phyloP scores from a whole-genome alignment of 2,888 invertebrate species.

The Sabatieria punctata region DNA sequence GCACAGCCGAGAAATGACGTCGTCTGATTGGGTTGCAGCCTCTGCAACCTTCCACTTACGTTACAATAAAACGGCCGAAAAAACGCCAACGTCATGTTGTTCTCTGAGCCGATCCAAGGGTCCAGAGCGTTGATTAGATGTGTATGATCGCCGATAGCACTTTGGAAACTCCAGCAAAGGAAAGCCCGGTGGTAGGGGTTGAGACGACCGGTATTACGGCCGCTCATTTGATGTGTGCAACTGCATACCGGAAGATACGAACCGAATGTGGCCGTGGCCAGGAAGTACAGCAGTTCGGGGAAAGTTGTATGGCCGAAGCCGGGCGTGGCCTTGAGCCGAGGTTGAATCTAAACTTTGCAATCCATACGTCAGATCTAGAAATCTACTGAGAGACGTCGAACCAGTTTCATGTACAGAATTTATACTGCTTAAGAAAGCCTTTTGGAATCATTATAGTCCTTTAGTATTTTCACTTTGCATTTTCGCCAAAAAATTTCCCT shows the following conservation, averaged over 20 bases:
- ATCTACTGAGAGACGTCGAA: no score
- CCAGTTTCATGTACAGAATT: no score
- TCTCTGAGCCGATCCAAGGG: constrained; percentile 13
- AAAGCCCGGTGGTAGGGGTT: constrained; percentile 47
- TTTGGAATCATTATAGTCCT: no score
- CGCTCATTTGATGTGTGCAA: no score
- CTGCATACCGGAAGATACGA: no score
- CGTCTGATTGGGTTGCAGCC: constrained; percentile 9
- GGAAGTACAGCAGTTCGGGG: constrained; percentile 53
- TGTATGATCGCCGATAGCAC: constrained; percentile 30
- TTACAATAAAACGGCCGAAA: constrained; percentile 6
- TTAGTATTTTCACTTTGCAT: no score
- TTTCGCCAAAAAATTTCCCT: no score
- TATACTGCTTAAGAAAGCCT: no score
- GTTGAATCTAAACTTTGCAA: neutral
- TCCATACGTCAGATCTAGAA: no score
- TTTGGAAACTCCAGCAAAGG: constrained; percentile 45
- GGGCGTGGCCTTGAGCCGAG: neutral
- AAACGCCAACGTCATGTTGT: constrained; percentile 10
- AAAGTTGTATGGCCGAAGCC: constrained; percentile 53
- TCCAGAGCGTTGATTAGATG: no score
- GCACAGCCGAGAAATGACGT: constrained; percentile 8
- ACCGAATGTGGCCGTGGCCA: constrained; percentile 56
- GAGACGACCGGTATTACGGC: no score
- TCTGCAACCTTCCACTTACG: no score